A percentile compares a stretch with the other conserved stretches of the same genome.
Evolutionary conservation across 1,140 invertebrate genomes (phyloP).

Genomic region (Venustaconcha ellipsiformis): DNA sequence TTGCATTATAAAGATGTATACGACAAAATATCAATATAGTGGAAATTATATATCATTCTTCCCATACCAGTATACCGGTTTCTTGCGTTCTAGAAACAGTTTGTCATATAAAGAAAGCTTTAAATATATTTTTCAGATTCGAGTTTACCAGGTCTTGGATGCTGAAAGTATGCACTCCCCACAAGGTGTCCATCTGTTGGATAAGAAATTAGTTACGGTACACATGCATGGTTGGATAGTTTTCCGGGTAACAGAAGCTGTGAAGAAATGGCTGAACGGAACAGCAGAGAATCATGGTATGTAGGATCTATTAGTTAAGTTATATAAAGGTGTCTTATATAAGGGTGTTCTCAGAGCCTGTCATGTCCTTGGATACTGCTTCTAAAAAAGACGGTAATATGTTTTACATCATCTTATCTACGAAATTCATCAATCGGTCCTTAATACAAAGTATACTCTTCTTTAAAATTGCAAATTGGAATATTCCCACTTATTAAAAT

Average conservation of each 20-base stretch:
- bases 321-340: too few relatives aligned
- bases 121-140: slow-evolving; percentile 65
- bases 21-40: slow-evolving; percentile 1
- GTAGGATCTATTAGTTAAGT: slow-evolving; percentile 10
- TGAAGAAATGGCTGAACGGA: slow-evolving; percentile 69
- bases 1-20: background rate
- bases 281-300: slow-evolving; percentile 61
- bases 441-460: too few relatives aligned
- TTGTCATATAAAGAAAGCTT: background rate
- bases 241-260: slow-evolving; percentile 71
- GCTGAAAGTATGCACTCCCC: slow-evolving; percentile 66
- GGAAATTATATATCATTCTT: background rate
- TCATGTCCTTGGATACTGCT: too few relatives aligned
- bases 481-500: too few relatives aligned
- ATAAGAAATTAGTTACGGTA: slow-evolving; percentile 71
- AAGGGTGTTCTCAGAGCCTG: too few relatives aligned
- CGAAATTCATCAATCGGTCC: too few relatives aligned
- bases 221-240: slow-evolving; percentile 75
- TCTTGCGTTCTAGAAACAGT: background rate
- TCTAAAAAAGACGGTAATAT: too few relatives aligned
- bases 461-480: too few relatives aligned
- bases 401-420: too few relatives aligned
- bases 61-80: background rate
- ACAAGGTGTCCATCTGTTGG: slow-evolving; percentile 70
- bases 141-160: slow-evolving; percentile 74